phyloP scores from a whole-genome alignment of 2,888 invertebrate genomes.

The Sinhomidia bicolor region DNA sequence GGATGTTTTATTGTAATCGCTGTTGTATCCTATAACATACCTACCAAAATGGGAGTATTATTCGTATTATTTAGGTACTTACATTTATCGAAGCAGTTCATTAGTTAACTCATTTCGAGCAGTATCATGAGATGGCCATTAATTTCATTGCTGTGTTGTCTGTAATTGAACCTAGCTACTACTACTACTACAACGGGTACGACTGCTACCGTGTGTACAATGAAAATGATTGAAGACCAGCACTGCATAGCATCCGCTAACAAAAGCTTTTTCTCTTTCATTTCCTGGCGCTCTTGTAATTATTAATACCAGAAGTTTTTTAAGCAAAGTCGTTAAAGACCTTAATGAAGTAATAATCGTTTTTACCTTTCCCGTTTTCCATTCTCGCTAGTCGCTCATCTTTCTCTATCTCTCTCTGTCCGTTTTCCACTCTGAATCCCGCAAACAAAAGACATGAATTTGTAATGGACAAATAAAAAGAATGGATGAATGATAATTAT shows the following conservation, averaged over 20 bases:
- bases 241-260: neutral
- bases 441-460: neutral
- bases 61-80: neutral
- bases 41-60: neutral
- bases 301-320: neutral
- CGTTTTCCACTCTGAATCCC: neutral
- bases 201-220: no score
- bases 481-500: constrained; percentile 24
- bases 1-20: constrained; percentile 54
- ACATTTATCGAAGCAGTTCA: constrained; percentile 37
- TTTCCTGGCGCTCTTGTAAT: no score
- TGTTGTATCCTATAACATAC: neutral
- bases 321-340: constrained; percentile 61
- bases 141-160: constrained; percentile 3
- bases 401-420: neutral
- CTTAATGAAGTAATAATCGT: constrained; percentile 72
- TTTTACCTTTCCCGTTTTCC: constrained; percentile 41
- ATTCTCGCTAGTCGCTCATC: no score
- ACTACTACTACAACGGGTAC: no score
- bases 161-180: constrained; percentile 29
- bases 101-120: constrained; percentile 45
- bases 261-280: constrained; percentile 5
- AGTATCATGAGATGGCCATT: constrained; percentile 12
- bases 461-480: neutral
- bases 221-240: constrained; percentile 16